A percentile compares a stretch with the other conserved stretches of the same genome.
Evolutionary conservation across 2,888 invertebrate species (phyloP).

Genomic region (Gari tellinella): DNA sequence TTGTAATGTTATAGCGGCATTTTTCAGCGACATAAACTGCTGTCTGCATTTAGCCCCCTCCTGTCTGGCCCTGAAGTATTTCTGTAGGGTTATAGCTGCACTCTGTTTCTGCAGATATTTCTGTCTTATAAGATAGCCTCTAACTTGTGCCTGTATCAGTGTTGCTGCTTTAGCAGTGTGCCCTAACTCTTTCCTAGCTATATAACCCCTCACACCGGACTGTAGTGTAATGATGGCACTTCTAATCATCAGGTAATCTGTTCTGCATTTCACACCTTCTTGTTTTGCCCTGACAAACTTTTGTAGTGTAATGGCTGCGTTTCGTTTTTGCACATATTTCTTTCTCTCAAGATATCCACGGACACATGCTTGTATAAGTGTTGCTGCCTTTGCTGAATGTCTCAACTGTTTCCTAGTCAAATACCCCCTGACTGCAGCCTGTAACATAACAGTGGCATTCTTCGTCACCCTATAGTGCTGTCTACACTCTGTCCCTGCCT

Average conservation of each 20-base stretch:
- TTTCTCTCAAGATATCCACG: conserved; percentile 15
- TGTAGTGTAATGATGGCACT: conserved; percentile 58
- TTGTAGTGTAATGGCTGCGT: conserved; percentile 33
- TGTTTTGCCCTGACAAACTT: background rate
- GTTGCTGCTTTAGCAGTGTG: conserved; percentile 30
- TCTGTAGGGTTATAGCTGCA: conserved; percentile 59
- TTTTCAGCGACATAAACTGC: conserved; percentile 14
- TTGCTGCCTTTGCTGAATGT: conserved; percentile 33
- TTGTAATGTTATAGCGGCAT: conserved; percentile 58
- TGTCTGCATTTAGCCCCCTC: conserved; percentile 9
- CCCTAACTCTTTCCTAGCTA: conserved; percentile 30
- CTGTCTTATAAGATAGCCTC: conserved; percentile 34
- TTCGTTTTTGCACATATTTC: conserved; percentile 31
- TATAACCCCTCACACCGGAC: conserved; percentile 40
- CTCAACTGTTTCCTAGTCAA: conserved; percentile 33
- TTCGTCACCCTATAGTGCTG: background rate
- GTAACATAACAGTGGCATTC: conserved; percentile 55
- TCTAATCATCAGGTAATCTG: conserved; percentile 36
- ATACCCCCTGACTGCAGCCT: conserved; percentile 51
- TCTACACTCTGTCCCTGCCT: background rate
- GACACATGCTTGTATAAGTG: conserved; percentile 56
- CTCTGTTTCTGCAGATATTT: conserved; percentile 11
- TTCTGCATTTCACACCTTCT: conserved; percentile 1
- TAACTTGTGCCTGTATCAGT: conserved; percentile 11
- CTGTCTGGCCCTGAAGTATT: conserved; percentile 31